phyloP scores from a whole-genome alignment of 2,113 vertebrate genomes.

The Dissostichus mawsoni region DNA sequence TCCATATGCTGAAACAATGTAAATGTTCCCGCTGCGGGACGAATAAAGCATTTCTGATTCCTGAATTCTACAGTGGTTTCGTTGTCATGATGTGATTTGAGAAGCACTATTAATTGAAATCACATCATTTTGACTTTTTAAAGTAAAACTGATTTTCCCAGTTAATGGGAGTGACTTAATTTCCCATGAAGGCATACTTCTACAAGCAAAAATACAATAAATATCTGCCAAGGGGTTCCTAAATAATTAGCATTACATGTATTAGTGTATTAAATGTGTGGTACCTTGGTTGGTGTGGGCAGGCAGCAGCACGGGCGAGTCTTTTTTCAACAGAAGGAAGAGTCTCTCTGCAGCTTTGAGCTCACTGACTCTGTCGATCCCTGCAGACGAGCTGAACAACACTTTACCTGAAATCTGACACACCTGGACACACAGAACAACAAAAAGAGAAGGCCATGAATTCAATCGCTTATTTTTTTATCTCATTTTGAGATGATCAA shows the following conservation, averaged over 20 bases:
- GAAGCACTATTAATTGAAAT: neutral
- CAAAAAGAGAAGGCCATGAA: neutral
- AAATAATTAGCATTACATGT: too few relatives aligned
- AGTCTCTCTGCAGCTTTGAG: constrained; percentile 91
- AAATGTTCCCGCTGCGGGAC: too few relatives aligned
- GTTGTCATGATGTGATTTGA: too few relatives aligned
- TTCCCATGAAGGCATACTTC: neutral
- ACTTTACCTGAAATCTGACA: constrained; percentile 89
- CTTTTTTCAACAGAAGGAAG: constrained; percentile 88
- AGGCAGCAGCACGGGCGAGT: constrained; percentile 67
- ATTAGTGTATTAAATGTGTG: too few relatives aligned
- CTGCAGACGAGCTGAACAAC: constrained; percentile 86
- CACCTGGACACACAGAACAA: constrained; percentile 82
- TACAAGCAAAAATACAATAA: too few relatives aligned
- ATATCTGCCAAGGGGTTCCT: too few relatives aligned
- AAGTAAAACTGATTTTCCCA: neutral
- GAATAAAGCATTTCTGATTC: too few relatives aligned
- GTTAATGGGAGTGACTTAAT: neutral
- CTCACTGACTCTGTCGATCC: constrained; percentile 72
- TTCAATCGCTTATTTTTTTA: too few relatives aligned
- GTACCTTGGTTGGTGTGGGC: constrained; percentile 61
- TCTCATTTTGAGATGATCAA: too few relatives aligned
- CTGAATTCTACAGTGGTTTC: too few relatives aligned
- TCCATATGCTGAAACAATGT: too few relatives aligned
- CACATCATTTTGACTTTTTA: neutral